A percentile compares a stretch with the other conserved stretches of the same genome.
Conservation (phyloP, 2,797 vertebrate species). For the Potorous gilbertii region DNA sequence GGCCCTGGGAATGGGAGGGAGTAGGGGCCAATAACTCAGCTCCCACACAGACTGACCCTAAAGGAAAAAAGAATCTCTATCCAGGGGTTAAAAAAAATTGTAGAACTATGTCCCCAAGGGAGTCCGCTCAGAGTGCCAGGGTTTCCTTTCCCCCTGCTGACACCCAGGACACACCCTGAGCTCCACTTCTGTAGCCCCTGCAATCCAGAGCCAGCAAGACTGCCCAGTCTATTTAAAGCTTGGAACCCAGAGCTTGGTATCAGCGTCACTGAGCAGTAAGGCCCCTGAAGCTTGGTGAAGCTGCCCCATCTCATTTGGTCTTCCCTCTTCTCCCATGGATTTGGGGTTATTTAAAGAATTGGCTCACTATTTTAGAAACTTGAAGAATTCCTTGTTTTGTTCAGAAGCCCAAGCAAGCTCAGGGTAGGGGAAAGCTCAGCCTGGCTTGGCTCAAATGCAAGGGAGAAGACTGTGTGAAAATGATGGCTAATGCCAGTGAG, state of each 20-base stretch:
- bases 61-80: background rate
- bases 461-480: background rate
- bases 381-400: slow-evolving; percentile 1
- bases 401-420: background rate
- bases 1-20: background rate
- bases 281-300: background rate
- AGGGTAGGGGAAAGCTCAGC: background rate
- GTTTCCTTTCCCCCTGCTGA: background rate
- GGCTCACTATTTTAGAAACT: slow-evolving; percentile 18
- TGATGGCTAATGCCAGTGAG: background rate
- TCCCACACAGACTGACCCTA: background rate
- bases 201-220: background rate
- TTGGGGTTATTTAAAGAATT: background rate
- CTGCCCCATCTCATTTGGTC: background rate
- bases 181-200: background rate
- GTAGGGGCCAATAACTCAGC: background rate
- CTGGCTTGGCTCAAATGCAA: background rate
- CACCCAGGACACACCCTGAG: background rate
- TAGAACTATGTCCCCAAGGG: background rate
- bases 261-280: accelerated
- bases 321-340: background rate
- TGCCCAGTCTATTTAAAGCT: background rate
- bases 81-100: slow-evolving; percentile 8
- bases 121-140: background rate
- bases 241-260: background rate